Conservation (phyloP, 2,113 vertebrate species). For the Patagioenas fasciata region DNA sequence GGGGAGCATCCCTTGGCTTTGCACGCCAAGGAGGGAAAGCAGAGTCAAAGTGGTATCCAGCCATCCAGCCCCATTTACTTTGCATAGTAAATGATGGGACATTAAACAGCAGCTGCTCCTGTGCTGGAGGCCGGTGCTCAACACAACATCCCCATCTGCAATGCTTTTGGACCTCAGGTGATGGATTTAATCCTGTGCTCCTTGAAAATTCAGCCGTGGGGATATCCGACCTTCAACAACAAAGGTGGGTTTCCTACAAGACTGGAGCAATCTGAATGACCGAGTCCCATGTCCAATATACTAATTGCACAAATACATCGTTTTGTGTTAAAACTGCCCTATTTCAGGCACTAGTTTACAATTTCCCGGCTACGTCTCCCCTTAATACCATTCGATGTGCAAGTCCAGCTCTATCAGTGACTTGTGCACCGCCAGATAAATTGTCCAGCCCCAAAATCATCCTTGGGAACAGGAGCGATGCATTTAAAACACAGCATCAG, state of each 20-base stretch:
- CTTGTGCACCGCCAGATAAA: background rate
- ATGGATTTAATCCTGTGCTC: background rate
- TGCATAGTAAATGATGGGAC: background rate
- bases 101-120: background rate
- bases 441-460: background rate
- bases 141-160: rapidly evolving
- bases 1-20: background rate
- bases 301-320: rapidly evolving
- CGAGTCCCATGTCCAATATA: background rate
- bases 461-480: background rate
- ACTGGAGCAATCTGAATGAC: background rate
- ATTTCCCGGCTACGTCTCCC: background rate
- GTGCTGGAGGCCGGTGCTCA: rapidly evolving
- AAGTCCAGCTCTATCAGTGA: background rate
- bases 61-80: rapidly evolving
- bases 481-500: background rate
- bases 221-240: background rate
- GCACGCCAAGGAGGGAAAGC: background rate
- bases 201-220: background rate
- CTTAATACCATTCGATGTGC: background rate
- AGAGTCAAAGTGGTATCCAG: background rate
- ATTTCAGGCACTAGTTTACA: background rate
- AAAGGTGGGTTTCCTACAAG: background rate
- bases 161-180: background rate
- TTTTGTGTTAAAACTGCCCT: background rate